phyloP scores from a whole-genome alignment of 2,113 vertebrate genomes.

The Herpailurus yagouaroundi region DNA sequence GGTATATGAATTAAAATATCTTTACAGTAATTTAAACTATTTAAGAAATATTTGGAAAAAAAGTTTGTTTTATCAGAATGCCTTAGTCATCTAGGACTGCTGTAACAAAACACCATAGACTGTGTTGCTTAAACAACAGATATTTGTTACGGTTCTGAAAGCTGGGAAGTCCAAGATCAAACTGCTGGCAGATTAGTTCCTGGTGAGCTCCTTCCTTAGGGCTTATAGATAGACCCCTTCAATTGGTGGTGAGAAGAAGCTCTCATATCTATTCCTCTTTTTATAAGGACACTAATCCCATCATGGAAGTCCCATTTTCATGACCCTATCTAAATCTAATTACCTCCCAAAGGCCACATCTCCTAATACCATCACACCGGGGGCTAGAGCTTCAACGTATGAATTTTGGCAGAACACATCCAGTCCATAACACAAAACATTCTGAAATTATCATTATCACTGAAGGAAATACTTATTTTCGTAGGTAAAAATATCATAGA shows the following conservation, averaged over 20 bases:
- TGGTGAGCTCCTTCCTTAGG: no score
- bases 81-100: no score
- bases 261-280: background rate
- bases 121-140: no score
- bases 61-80: no score
- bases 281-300: background rate
- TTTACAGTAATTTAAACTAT: background rate
- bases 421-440: background rate
- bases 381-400: background rate
- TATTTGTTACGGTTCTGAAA: no score
- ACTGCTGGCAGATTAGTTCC: no score
- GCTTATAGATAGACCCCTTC: background rate
- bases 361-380: background rate
- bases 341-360: background rate
- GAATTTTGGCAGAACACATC: background rate
- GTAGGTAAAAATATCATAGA: background rate
- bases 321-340: background rate
- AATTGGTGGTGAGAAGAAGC: background rate
- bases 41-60: no score
- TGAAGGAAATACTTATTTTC: background rate
- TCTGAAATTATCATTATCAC: background rate
- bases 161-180: no score
- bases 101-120: no score
- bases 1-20: background rate
- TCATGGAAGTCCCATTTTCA: background rate